phyloP scores from a whole-genome alignment of 1,140 invertebrate species.

The Zaprionus lachaisei region DNA sequence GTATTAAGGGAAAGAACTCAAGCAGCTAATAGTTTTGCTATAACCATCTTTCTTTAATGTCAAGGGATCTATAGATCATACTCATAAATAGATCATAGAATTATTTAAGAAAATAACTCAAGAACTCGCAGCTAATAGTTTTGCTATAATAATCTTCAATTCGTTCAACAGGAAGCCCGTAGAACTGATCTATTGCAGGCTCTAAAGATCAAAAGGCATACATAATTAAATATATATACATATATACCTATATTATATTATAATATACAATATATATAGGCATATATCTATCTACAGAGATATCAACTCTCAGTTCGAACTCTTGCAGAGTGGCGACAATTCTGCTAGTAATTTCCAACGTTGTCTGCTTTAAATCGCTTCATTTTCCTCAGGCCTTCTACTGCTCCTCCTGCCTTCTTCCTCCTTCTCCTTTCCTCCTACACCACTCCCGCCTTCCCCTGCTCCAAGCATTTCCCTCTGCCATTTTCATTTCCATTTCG shows the following conservation, averaged over 20 bases:
- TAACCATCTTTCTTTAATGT: too few species aligned
- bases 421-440: neutral
- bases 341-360: constrained; percentile 53
- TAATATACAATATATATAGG: too few species aligned
- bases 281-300: neutral
- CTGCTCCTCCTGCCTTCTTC: neutral
- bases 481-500: constrained; percentile 32
- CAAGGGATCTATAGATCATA: too few species aligned
- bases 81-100: too few species aligned
- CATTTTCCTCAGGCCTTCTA: constrained; percentile 41
- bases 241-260: too few species aligned
- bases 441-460: neutral
- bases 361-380: constrained; percentile 74
- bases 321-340: constrained; percentile 37
- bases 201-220: too few species aligned
- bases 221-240: too few species aligned
- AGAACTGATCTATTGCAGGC: too few species aligned
- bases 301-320: neutral
- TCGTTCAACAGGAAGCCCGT: neutral
- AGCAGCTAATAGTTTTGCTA: too few species aligned
- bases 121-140: neutral
- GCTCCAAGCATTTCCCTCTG: neutral
- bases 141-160: neutral
- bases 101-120: too few species aligned
- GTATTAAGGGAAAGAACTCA: too few species aligned